A percentile compares a stretch with the other conserved stretches of the same genome.
phyloP scores from a whole-genome alignment of 1,140 invertebrate genomes.

The Bombus polaris region DNA sequence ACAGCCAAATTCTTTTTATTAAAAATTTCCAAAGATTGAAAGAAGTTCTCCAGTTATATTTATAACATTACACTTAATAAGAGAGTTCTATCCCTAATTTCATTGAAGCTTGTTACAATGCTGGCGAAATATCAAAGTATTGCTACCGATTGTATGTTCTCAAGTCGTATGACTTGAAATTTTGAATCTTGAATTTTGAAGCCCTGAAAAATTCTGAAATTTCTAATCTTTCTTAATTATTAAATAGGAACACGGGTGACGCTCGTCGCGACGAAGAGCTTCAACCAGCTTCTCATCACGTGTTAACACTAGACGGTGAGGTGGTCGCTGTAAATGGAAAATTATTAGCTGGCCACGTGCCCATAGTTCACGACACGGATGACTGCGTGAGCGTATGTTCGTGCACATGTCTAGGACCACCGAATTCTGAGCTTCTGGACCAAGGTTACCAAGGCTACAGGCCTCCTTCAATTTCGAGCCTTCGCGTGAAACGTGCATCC shows the following conservation, averaged over 20 bases:
- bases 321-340: conserved; percentile 89
- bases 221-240: not conserved
- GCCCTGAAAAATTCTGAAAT: too few relatives aligned
- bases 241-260: conserved; percentile 93
- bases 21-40: too few relatives aligned
- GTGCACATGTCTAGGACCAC: conserved; percentile 85
- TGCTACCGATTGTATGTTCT: too few relatives aligned
- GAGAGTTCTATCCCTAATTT: too few relatives aligned
- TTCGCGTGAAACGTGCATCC: conserved; percentile 80
- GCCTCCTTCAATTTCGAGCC: conserved; percentile 76
- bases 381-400: conserved; percentile 88
- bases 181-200: too few relatives aligned
- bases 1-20: too few relatives aligned
- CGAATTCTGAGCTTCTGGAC: conserved; percentile 78
- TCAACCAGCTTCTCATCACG: conserved; percentile 88
- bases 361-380: conserved; percentile 82
- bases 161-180: too few relatives aligned
- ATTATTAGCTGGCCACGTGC: conserved; percentile 84
- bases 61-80: too few relatives aligned
- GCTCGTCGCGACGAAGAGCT: conserved; percentile 92
- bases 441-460: conserved; percentile 80
- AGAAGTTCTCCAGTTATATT: too few relatives aligned
- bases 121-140: too few relatives aligned
- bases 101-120: too few relatives aligned
- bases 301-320: conserved; percentile 92